These are phyloP conservation scores for Trichopria drosophilae DNA, from an alignment of 2,888 invertebrate genomes.

Conservation along the genomic window DNA sequence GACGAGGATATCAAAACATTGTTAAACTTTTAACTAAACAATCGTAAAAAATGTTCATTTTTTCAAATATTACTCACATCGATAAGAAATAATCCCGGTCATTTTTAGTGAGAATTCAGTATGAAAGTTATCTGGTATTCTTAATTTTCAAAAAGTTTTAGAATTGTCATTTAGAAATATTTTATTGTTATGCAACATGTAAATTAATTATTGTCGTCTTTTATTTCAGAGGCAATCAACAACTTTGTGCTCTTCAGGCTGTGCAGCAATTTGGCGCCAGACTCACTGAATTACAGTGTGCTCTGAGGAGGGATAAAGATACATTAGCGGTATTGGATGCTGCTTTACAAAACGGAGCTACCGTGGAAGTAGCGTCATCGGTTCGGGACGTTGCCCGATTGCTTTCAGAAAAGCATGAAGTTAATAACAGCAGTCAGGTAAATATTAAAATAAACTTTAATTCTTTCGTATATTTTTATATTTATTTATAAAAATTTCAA, in stretches of 20 bases:
- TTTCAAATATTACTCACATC: too few species aligned
- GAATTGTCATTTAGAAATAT: too few species aligned
- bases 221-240: slow-evolving; percentile 72
- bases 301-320: slow-evolving; percentile 72
- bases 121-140: too few species aligned
- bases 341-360: slow-evolving; percentile 59
- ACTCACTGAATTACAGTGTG: slow-evolving; percentile 75
- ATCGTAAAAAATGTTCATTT: too few species aligned
- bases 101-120: too few species aligned
- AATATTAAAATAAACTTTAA: background rate
- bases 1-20: too few species aligned
- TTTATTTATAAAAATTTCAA: too few species aligned
- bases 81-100: too few species aligned
- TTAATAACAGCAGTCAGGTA: slow-evolving; percentile 47
- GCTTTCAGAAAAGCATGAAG: slow-evolving; percentile 61
- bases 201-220: too few species aligned
- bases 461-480: background rate
- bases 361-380: slow-evolving; percentile 61
- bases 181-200: too few species aligned
- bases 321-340: slow-evolving; percentile 63
- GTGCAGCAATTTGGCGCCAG: slow-evolving; percentile 77
- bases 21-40: too few species aligned
- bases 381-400: slow-evolving; percentile 65
- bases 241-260: slow-evolving; percentile 72
- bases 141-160: too few species aligned